A percentile compares a stretch with the other conserved stretches of the same genome.
These are phyloP conservation scores for Minunthozetes semirufus DNA, from an alignment of 2,888 invertebrate species.

Conservation along the genomic window DNA sequence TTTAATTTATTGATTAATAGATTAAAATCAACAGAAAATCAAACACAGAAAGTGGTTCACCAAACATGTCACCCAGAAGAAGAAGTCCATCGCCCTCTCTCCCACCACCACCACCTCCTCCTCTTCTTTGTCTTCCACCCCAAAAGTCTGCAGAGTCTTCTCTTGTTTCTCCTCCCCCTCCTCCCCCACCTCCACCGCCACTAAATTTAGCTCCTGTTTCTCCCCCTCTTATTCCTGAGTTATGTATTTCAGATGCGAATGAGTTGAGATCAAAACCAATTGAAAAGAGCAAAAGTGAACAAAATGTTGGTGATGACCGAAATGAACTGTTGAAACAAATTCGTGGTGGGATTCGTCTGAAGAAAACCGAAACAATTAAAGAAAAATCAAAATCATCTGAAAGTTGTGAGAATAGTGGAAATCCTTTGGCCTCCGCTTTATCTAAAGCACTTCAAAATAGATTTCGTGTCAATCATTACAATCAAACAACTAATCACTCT, in stretches of 20 bases:
- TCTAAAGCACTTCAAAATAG: slow-evolving; percentile 77
- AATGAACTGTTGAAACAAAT: slow-evolving; percentile 77
- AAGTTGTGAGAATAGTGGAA: slow-evolving; percentile 44
- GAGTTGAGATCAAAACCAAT: slow-evolving; percentile 41
- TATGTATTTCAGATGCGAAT: slow-evolving; percentile 43
- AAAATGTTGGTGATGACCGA: slow-evolving; percentile 47
- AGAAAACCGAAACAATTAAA: slow-evolving; percentile 58
- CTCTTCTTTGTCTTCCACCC: slow-evolving; percentile 43
- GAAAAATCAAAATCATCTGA: background rate
- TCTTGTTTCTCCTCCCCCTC: slow-evolving; percentile 43
- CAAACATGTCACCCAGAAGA: too few relatives aligned
- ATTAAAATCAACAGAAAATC: too few relatives aligned
- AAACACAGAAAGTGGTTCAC: too few relatives aligned
- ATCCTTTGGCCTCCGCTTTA: slow-evolving; percentile 77
- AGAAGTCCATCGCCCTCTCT: too few relatives aligned
- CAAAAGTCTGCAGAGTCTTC: slow-evolving; percentile 41
- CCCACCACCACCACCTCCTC: slow-evolving; percentile 42
- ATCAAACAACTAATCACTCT: slow-evolving; percentile 60
- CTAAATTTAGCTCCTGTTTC: slow-evolving; percentile 44
- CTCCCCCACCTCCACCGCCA: slow-evolving; percentile 43
- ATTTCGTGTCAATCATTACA: slow-evolving; percentile 60
- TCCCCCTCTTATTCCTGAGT: slow-evolving; percentile 42
- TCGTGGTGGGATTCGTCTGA: slow-evolving; percentile 65
- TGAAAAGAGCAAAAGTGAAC: background rate
- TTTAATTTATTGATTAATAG: too few relatives aligned